A percentile compares a stretch with the other conserved stretches of the same genome.
phyloP scores from a whole-genome alignment of 2,113 vertebrate species.

The Rhinogobius similis region DNA sequence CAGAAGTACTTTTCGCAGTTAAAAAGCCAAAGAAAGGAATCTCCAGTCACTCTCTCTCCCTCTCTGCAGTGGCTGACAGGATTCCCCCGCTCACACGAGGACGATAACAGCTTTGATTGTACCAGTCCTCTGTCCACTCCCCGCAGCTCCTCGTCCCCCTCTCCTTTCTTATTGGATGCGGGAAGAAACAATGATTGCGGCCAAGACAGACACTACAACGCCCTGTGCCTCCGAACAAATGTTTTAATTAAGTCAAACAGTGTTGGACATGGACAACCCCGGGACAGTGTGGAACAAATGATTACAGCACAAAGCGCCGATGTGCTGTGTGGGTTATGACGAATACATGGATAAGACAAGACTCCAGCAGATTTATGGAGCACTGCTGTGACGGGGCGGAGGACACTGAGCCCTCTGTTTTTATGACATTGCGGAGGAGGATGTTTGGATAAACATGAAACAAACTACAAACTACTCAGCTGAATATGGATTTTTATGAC shows the following conservation, averaged over 20 bases:
- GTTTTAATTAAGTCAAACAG: slow-evolving; percentile 67
- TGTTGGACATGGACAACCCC: slow-evolving; percentile 51
- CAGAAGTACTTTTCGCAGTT: slow-evolving; percentile 22
- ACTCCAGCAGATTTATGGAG: slow-evolving; percentile 22
- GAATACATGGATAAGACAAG: slow-evolving; percentile 24
- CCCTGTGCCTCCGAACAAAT: slow-evolving; percentile 40
- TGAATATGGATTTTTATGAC: not conserved
- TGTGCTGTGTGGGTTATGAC: slow-evolving; percentile 36
- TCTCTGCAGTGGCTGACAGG: slow-evolving; percentile 32
- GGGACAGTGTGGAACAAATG: slow-evolving; percentile 44
- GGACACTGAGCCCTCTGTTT: slow-evolving; percentile 12
- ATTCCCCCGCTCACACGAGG: slow-evolving; percentile 35
- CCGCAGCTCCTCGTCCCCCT: slow-evolving; percentile 35
- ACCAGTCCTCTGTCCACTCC: slow-evolving; percentile 39
- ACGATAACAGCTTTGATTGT: slow-evolving; percentile 47
- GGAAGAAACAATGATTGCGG: slow-evolving; percentile 42
- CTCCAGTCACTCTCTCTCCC: slow-evolving; percentile 21
- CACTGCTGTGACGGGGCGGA: slow-evolving; percentile 29
- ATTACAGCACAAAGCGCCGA: slow-evolving; percentile 27
- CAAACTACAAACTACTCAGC: not conserved
- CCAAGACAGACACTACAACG: slow-evolving; percentile 30
- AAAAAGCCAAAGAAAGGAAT: slow-evolving; percentile 25
- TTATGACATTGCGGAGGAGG: not conserved
- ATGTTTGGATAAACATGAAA: not conserved
- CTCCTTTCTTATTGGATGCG: slow-evolving; percentile 35